Conservation (phyloP, 2,888 invertebrate genomes). For the Perdita meconis region DNA sequence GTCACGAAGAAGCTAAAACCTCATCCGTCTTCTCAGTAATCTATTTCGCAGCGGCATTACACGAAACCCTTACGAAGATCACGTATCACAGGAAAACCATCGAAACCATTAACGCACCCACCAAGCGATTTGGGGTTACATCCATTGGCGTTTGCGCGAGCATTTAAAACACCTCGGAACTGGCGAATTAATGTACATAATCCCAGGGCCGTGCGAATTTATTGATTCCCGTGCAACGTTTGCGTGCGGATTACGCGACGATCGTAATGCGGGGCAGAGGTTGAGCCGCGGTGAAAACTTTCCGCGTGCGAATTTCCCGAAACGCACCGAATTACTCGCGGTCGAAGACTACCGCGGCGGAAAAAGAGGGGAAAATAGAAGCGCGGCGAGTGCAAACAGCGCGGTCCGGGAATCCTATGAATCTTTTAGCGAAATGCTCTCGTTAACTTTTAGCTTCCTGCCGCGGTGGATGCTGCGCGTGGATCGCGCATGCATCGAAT, state of each 20-base stretch:
- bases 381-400: neutral
- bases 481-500: slow-evolving; percentile 8
- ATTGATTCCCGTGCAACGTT: slow-evolving; percentile 4
- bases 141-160: neutral
- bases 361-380: neutral
- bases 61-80: too few relatives aligned
- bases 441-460: slow-evolving; percentile 22
- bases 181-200: neutral
- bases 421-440: slow-evolving; percentile 35
- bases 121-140: too few relatives aligned
- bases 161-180: neutral
- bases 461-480: neutral
- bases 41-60: too few relatives aligned
- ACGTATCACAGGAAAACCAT: too few relatives aligned
- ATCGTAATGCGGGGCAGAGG: slow-evolving; percentile 16
- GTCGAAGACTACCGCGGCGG: slow-evolving; percentile 4
- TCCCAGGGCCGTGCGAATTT: neutral
- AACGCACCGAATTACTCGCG: slow-evolving; percentile 15
- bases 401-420: slow-evolving; percentile 4
- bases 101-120: neutral
- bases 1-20: too few relatives aligned
- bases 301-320: slow-evolving; percentile 31
- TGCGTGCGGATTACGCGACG: slow-evolving; percentile 19
- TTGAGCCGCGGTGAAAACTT: slow-evolving; percentile 31
- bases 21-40: too few relatives aligned